phyloP scores from a whole-genome alignment of 2,888 invertebrate genomes.

The Andrena dorsata region DNA sequence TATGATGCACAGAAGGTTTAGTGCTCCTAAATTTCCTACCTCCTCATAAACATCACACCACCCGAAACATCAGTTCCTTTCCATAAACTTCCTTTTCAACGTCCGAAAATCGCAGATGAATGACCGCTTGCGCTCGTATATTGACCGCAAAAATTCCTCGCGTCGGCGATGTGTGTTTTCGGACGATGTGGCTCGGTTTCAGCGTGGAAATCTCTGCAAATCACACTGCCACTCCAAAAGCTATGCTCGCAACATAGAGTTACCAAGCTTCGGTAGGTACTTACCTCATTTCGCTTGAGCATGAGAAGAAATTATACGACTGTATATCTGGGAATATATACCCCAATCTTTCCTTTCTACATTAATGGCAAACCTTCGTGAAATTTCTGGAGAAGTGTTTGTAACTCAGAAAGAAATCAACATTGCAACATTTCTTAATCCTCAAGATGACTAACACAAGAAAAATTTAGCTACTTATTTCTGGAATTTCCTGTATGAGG shows the following conservation, averaged over 20 bases:
- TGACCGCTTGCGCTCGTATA: background rate
- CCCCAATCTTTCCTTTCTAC: too few species aligned
- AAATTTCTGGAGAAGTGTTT: background rate
- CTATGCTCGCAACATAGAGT: background rate
- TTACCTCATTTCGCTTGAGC: too few species aligned
- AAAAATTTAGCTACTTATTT: background rate
- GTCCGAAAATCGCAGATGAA: slow-evolving; percentile 10
- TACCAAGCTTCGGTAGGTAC: background rate
- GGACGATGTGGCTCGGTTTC: background rate
- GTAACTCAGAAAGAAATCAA: background rate
- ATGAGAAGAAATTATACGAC: too few species aligned
- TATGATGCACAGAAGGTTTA: background rate
- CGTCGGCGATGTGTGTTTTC: slow-evolving; percentile 19
- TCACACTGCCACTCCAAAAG: background rate
- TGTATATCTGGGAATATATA: too few species aligned
- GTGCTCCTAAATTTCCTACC: background rate
- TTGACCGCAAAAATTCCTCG: slow-evolving; percentile 25
- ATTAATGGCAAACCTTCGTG: too few species aligned
- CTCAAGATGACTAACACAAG: background rate
- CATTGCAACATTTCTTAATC: background rate
- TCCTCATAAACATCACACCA: background rate
- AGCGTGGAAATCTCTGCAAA: background rate
- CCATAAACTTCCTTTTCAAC: background rate
- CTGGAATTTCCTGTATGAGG: background rate
- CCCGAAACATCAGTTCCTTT: background rate